Evolutionary conservation across 2,113 vertebrate species (phyloP).

Genomic region (Pelvicachromis taeniatus): DNA sequence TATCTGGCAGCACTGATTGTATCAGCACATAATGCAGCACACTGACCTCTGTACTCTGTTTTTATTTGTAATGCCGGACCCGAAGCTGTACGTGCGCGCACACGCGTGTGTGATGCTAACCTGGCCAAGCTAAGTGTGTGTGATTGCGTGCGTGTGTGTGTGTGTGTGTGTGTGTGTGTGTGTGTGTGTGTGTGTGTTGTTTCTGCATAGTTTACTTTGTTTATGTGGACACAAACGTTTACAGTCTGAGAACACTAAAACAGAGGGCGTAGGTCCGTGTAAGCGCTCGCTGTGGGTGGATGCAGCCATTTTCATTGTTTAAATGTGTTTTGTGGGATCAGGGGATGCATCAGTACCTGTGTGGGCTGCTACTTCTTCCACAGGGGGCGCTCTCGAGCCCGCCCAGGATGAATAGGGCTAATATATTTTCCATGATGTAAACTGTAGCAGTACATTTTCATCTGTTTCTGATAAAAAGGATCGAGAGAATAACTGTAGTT

Average conservation of each 20-base stretch:
- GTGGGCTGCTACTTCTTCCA: background rate
- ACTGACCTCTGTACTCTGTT: background rate
- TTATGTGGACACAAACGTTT: background rate
- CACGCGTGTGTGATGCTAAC: too few species aligned
- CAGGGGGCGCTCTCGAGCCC: background rate
- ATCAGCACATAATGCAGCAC: background rate
- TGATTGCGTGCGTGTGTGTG: rapidly evolving
- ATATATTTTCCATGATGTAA: background rate
- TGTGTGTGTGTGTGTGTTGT: background rate
- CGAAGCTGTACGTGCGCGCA: background rate
- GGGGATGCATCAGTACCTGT: background rate
- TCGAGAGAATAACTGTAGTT: background rate
- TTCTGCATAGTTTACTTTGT: background rate
- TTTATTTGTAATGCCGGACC: background rate
- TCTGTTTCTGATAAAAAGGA: too few species aligned
- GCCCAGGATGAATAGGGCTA: rapidly evolving
- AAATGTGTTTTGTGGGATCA: background rate
- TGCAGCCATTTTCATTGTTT: background rate
- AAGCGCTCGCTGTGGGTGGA: background rate
- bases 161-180: background rate
- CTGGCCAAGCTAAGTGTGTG: too few species aligned
- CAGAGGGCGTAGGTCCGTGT: background rate
- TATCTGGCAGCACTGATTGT: background rate
- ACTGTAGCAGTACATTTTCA: background rate
- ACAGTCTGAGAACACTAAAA: background rate